Conservation (phyloP, 1,140 invertebrate genomes). For the Brachionus rubens region DNA sequence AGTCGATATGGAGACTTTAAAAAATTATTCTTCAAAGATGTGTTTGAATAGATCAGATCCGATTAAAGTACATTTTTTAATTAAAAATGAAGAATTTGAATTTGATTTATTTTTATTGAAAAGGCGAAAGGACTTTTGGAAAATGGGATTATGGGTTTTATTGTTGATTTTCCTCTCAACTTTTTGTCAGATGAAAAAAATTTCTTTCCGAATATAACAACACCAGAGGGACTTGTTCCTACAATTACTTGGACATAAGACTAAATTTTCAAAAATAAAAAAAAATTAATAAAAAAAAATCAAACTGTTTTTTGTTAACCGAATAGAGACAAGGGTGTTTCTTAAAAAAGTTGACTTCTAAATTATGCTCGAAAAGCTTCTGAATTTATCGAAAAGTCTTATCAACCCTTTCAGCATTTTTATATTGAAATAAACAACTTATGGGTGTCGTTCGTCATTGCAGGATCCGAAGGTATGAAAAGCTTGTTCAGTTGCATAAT, state of each 20-base stretch:
- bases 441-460: too few species aligned
- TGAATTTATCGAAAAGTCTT: too few species aligned
- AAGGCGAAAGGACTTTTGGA: not conserved
- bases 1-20: not conserved
- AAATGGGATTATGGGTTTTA: constrained; percentile 1
- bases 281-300: too few species aligned
- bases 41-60: not conserved
- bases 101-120: not conserved
- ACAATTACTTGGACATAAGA: not conserved
- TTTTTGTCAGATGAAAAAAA: not conserved
- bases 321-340: too few species aligned
- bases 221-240: not conserved
- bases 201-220: constrained; percentile 4
- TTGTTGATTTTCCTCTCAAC: constrained; percentile 20
- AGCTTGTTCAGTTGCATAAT: too few species aligned
- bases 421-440: too few species aligned
- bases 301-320: too few species aligned
- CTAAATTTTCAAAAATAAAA: not conserved
- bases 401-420: too few species aligned
- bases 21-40: not conserved
- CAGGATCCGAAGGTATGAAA: too few species aligned
- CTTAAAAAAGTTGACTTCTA: too few species aligned
- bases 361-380: too few species aligned
- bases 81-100: not conserved
- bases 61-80: not conserved